Conservation (phyloP, 2,888 invertebrate genomes). For the Temnothorax rugatulus region DNA sequence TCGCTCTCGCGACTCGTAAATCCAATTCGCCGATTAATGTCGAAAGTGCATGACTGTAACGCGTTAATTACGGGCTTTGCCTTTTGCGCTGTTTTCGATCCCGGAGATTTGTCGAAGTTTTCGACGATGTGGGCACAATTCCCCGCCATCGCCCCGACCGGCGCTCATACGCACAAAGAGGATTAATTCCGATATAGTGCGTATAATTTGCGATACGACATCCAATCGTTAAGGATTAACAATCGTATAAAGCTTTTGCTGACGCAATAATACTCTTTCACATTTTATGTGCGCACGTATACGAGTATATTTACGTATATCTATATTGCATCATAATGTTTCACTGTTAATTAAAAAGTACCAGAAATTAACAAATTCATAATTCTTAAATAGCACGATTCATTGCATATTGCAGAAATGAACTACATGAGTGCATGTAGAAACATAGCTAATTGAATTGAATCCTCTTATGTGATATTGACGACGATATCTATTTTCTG, state of each 20-base stretch:
- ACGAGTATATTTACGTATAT: background rate
- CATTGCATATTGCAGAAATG: background rate
- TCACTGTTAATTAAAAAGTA: background rate
- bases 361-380: background rate
- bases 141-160: background rate
- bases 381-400: background rate
- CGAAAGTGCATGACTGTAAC: slow-evolving; percentile 26
- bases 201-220: slow-evolving; percentile 35
- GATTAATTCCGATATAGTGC: slow-evolving; percentile 35
- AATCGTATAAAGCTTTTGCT: background rate
- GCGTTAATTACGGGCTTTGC: slow-evolving; percentile 20
- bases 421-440: background rate
- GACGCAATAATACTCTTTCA: slow-evolving; percentile 6
- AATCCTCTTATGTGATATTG: background rate
- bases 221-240: slow-evolving; percentile 36
- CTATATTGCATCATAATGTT: background rate
- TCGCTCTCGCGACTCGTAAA: slow-evolving; percentile 19
- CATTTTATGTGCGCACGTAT: background rate
- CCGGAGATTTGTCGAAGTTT: slow-evolving; percentile 38
- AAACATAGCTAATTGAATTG: background rate
- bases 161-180: slow-evolving; percentile 31
- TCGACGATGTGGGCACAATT: background rate
- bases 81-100: slow-evolving; percentile 15
- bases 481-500: background rate
- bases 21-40: slow-evolving; percentile 47